A percentile compares a stretch with the other conserved stretches of the same genome.
phyloP scores from a whole-genome alignment of 2,888 invertebrate species.

The Apodemia duryi region DNA sequence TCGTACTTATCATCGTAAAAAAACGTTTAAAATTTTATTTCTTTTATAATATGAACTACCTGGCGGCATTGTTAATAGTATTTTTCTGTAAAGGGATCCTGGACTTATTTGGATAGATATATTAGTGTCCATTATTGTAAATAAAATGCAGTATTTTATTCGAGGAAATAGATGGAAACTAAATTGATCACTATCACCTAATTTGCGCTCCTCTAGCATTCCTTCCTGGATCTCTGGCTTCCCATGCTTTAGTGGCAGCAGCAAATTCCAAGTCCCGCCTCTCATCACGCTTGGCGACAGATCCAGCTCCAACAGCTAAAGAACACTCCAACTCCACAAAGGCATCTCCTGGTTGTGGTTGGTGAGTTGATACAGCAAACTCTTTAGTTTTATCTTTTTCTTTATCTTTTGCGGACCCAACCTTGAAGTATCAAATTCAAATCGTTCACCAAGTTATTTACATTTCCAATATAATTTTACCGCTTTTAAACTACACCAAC shows the following conservation, averaged over 20 bases:
- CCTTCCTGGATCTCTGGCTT: background rate
- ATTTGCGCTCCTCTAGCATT: background rate
- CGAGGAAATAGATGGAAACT: no score
- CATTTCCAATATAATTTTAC: no score
- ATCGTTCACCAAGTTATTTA: no score
- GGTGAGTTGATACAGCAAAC: background rate
- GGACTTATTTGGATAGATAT: no score
- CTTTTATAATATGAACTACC: no score
- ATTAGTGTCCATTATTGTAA: no score
- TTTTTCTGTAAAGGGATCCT: no score
- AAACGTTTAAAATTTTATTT: no score
- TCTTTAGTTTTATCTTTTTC: background rate
- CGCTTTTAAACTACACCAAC: no score
- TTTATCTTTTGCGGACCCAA: slow-evolving; percentile 3
- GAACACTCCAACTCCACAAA: slow-evolving; percentile 6
- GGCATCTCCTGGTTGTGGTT: slow-evolving; percentile 8
- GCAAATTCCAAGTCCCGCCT: background rate
- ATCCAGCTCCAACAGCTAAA: background rate
- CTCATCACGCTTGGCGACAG: background rate
- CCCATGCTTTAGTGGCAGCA: background rate
- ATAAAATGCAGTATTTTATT: no score
- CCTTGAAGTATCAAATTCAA: background rate
- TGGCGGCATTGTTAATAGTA: no score
- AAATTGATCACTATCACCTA: background rate
- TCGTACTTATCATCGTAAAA: no score